Evolutionary conservation across 2,113 vertebrate species (phyloP).

Genomic region (Apaloderma vittatum): DNA sequence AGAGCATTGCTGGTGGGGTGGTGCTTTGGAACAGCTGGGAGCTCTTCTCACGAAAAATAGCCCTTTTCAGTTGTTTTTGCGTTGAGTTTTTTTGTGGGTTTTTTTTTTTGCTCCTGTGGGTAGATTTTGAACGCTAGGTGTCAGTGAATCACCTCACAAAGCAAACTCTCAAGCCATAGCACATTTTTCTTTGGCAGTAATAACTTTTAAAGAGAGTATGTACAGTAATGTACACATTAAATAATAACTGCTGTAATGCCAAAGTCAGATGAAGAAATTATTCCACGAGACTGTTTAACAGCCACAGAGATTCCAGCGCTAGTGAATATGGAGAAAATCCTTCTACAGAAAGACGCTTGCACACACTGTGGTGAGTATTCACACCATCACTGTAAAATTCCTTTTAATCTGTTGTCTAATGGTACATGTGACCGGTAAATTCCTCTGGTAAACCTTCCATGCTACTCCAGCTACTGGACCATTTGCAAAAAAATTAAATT

Average conservation of each 20-base stretch:
- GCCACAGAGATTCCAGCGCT: neutral
- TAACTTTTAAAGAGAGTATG: neutral
- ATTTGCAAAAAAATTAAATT: neutral
- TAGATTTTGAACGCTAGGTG: slow-evolving; percentile 69
- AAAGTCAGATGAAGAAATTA: neutral
- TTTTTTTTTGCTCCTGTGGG: neutral
- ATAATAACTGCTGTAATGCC: neutral
- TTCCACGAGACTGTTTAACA: neutral
- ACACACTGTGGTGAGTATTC: neutral
- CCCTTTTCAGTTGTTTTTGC: fast-evolving
- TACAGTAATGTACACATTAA: neutral
- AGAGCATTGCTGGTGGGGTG: neutral
- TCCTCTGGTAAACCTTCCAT: neutral
- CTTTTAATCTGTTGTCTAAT: neutral
- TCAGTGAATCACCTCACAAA: slow-evolving; percentile 61
- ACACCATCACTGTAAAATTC: neutral
- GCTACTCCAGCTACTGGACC: neutral
- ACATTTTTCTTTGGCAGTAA: neutral
- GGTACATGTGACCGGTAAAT: neutral
- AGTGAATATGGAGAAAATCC: neutral
- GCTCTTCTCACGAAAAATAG: neutral
- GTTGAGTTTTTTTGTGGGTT: too few species aligned
- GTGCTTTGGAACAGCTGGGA: neutral
- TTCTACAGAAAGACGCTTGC: neutral
- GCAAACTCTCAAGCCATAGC: neutral